Evolutionary conservation across 2,113 vertebrate genomes (phyloP), one percentile per base, ranked within the genome.

Genomic region (Nannospalax galili): DNA sequence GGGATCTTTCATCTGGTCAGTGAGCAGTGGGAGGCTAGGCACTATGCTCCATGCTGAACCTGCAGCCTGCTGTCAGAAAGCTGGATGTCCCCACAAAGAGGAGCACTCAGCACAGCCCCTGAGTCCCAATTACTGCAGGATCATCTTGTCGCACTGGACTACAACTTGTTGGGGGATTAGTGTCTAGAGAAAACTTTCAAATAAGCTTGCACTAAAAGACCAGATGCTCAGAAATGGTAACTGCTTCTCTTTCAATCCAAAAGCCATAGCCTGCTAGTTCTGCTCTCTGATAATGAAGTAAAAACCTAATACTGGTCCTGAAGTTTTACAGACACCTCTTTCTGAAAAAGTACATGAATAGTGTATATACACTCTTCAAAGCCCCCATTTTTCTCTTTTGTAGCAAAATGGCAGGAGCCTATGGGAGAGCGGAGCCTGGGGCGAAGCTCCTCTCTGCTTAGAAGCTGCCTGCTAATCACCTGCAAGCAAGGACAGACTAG

Each of bases 381-480:
- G 81, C 7, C 84, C 94, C 58, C 19, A 42, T 74, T 96, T 96
- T 94, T 97, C 95, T 97, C 96, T 95, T 95, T 97, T 97, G 95
- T 94, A 96, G 97, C 94, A 93, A 96, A 97, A 96, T 69, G 92
- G 90, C 90, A 73, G 73, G 97, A 65, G 96, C 95, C 95, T 60
- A 88, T 90, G 96, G 97, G 97, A 96, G 84, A 30, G 62, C 1
- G 0, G 37, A 40, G 97, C 97, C 97, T 11, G 91, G 84, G 94
- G 97, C 97, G 42, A 97, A 94, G 95, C 81, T 94, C 84, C 64
- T 88, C 95, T 87, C 14, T 0, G 77, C 92, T 97, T 88, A 84
- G 92, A 97, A 93, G 87, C 40, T 77, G 90, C 94, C 91, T 70
- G 96, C 96, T 97, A 95, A 97, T 97, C 94, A 97, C 96, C 95